phyloP scores from a whole-genome alignment of 1,140 invertebrate species.

The Drosophila melanica region DNA sequence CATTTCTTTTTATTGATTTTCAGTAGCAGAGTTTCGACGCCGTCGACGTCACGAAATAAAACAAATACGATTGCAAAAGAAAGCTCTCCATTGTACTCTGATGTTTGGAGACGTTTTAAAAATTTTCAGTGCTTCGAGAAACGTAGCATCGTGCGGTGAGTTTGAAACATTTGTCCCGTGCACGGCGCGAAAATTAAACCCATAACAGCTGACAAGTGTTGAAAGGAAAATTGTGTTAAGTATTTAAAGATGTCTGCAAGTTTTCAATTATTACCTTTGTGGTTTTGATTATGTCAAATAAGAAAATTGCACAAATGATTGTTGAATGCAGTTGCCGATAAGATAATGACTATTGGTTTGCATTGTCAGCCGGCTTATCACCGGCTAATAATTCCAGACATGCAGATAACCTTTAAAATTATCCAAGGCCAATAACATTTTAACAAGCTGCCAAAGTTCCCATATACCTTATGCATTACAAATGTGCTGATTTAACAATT shows the following conservation, averaged over 20 bases:
- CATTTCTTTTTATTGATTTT: conserved; percentile 33
- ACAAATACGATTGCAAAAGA: conserved; percentile 31
- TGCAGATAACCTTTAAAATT: conserved; percentile 36
- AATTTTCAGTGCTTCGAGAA: conserved; percentile 57
- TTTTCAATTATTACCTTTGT: too few relatives aligned
- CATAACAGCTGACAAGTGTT: conserved; percentile 46
- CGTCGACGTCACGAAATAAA: conserved; percentile 5
- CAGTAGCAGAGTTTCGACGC: not conserved
- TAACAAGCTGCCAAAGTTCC: conserved; percentile 40
- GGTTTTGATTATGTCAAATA: not conserved
- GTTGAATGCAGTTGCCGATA: conserved; percentile 33
- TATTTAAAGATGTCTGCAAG: too few relatives aligned
- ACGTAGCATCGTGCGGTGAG: conserved; percentile 48
- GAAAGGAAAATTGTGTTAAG: not conserved
- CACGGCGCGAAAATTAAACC: conserved; percentile 15
- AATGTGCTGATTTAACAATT: conserved; percentile 21
- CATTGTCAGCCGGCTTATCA: conserved; percentile 26
- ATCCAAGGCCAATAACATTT: conserved; percentile 39
- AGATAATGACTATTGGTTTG: conserved; percentile 42
- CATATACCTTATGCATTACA: conserved; percentile 35
- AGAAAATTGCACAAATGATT: not conserved
- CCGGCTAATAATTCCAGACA: conserved; percentile 2
- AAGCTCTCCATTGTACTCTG: conserved; percentile 42
- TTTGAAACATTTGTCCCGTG: not conserved
- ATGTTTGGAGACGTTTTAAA: conserved; percentile 39